Evolutionary conservation across 2,888 invertebrate genomes (phyloP), one percentile per base, ranked within the genome.

Genomic region (Anarsia innoxiella): DNA sequence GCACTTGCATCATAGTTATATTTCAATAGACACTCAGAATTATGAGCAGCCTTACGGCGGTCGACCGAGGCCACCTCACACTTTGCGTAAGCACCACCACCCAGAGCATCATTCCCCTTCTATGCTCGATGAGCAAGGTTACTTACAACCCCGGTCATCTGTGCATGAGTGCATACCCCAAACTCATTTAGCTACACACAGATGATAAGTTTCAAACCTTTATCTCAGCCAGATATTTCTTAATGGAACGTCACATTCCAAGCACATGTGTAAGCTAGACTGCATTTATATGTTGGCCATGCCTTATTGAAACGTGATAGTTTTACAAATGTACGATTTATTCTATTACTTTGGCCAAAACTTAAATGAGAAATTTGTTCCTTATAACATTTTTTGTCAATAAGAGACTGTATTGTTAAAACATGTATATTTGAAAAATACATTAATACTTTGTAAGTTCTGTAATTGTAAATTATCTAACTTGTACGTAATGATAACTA

Each of bases 1-100:
- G 45, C 87, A 88, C 57, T 75, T 88, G 51, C 89, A 89, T 57
- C 90, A 90, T 57, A 90, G 90, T 71, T 90, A 90, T 65, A 88
- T 90, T 59, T 89, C 89, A 40, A 90, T 90, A 48, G 89, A 90
- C 52, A 78, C 86, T 45, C 85, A 86, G 59, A 85, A 83, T 56
- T 86, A 86, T 46, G 86, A 86, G 44, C 83, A 83, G 50, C 82
- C 85, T 13, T 84, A 84, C 48, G 67, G 75, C 37, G 78, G 84
- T 39, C 67, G 85, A 35, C 74, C 77, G 37, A 75, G 83, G 58
- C 82, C 83, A 46, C 76, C 82, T 56, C 75, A 77, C 52, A 76
- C 82, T 33, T 61, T 83, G 43, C 74, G 82, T 51, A 84, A 84
- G 63, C 78, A 78, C 45, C 37, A 12, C 11, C 42, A 37, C 56